Evolutionary conservation across 2,888 invertebrate genomes (phyloP), one percentile per base, ranked within the genome.

Genomic region (Melinaea menophilus): DNA sequence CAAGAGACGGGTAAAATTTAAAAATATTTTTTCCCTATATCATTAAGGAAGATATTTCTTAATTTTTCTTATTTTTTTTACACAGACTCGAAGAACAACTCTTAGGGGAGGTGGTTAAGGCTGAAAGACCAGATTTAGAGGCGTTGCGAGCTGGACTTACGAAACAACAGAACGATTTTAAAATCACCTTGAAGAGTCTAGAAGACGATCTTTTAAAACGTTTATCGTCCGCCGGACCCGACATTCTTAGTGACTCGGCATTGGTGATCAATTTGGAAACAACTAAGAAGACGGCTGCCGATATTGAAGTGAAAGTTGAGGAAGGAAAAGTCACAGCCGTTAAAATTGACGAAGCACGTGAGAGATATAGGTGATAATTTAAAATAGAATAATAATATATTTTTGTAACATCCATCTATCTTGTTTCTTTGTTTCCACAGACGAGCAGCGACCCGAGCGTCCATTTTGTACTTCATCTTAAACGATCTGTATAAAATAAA

Each of bases 401-500:
- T 4, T 51, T 48, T 5, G 1, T 22, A 22, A 5, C 7, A 37
- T 37, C 37, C 4, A 37, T 37, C 37, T 37, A 7, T 37, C 37
- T 37, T 37, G 37, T 5, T 37, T 37, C 7, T 37, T 37, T 37
- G 13, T 54, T 54, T 57, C n/a, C n/a, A 55, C 77, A 92, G 94
- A 69, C 94, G 95, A 5, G 97, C 97, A 0, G 97, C 98, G 0
- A 92, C 94, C 0, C 88, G 98, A 66, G 97, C 97, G 0, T 97
- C 98, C 0, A 92, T 98, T 0, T 91, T 98, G 1, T 98, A 98
- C 84, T 99, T 99, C 81, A 96, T 98, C 67, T 90, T 99, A 66
- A 98, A 97, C 79, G 98, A 98, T 76, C 85, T 99, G 58, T 93
- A 95, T 86, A 96, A 96, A 84, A 97, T 98, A 75, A 97, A 98